Evolutionary conservation across 2,113 vertebrate species (phyloP).

Genomic region (Cyprinodon brontotheroides): DNA sequence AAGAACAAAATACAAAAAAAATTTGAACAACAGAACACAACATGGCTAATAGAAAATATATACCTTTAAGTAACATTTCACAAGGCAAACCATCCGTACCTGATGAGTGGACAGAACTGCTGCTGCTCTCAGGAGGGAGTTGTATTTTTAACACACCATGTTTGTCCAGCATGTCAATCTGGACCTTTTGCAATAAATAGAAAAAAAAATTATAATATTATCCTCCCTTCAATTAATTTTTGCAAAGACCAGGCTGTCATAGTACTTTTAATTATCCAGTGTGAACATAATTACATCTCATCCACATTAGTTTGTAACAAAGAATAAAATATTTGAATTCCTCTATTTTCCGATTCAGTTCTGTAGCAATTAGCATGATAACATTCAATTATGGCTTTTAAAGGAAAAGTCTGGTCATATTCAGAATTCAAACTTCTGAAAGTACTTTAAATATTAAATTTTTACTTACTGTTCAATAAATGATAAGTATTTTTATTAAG

Average conservation of each 20-base stretch:
- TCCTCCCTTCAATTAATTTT: neutral
- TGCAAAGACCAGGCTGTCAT: neutral
- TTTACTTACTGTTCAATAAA: no score
- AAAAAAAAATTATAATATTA: neutral
- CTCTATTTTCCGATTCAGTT: neutral
- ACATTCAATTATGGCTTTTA: neutral
- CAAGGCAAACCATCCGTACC: conserved; percentile 43
- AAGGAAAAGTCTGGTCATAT: no score
- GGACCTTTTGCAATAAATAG: conserved; percentile 73
- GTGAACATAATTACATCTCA: no score
- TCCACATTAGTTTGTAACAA: neutral
- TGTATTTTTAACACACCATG: conserved; percentile 79
- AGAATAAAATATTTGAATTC: no score
- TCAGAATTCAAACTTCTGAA: no score
- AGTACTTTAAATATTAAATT: no score
- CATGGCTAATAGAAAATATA: no score
- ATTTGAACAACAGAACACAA: no score
- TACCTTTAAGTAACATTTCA: neutral
- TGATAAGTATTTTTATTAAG: no score
- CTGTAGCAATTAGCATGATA: neutral
- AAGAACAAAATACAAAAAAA: neutral
- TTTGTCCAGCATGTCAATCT: conserved; percentile 82
- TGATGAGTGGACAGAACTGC: conserved; percentile 58
- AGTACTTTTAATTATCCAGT: neutral
- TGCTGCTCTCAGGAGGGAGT: conserved; percentile 64